A percentile compares a stretch with the other conserved stretches of the same genome.
phyloP scores from a whole-genome alignment of 2,888 invertebrate species.

The Argyra leucocephala region DNA sequence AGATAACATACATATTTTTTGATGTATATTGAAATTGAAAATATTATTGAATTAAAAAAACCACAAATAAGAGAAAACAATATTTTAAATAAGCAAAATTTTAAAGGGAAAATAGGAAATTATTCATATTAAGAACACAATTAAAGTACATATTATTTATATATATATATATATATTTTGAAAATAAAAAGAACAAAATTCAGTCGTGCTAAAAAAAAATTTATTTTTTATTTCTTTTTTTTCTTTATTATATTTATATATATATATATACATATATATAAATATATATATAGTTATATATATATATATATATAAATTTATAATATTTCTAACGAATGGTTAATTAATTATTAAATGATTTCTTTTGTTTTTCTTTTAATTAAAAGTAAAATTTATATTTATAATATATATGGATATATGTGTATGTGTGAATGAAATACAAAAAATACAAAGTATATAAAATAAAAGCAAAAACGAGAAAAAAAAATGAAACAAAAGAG shows the following conservation, averaged over 20 bases:
- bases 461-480: neutral
- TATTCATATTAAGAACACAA: too few species aligned
- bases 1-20: too few species aligned
- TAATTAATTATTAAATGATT: neutral
- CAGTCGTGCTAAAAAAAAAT: neutral
- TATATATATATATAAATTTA: too few species aligned
- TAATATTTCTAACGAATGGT: slow-evolving; percentile 3
- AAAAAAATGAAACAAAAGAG: neutral
- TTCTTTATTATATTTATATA: neutral
- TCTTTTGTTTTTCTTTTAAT: neutral
- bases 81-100: too few species aligned
- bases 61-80: too few species aligned
- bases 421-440: neutral
- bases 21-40: too few species aligned
- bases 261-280: too few species aligned
- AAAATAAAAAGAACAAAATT: neutral
- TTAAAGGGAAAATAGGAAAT: too few species aligned
- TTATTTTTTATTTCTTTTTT: neutral
- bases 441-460: slow-evolving; percentile 3
- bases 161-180: too few species aligned
- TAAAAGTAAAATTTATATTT: neutral
- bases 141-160: too few species aligned
- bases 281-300: too few species aligned
- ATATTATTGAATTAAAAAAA: too few species aligned
- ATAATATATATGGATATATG: neutral